These are phyloP conservation scores for Macrophya alboannulata DNA, from an alignment of 2,888 invertebrate genomes.

Conservation along the genomic window DNA sequence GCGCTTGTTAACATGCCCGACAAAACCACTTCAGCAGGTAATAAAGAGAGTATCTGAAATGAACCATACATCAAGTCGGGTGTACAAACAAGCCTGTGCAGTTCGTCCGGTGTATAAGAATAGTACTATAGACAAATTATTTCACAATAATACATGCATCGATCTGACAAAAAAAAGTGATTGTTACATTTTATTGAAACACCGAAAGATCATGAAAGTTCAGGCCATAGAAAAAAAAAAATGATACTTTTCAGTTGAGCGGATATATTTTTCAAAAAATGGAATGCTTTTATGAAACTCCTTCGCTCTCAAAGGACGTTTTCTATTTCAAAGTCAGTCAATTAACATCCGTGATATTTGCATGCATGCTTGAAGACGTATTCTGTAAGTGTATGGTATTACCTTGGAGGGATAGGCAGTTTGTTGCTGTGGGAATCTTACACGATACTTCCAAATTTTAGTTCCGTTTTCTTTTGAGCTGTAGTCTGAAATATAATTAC, in stretches of 20 bases:
- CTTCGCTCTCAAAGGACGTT: background rate
- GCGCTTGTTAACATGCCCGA: background rate
- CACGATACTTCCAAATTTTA: background rate
- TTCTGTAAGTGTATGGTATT: background rate
- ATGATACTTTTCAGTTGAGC: background rate
- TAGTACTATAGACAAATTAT: background rate
- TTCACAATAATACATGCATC: background rate
- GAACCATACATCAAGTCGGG: background rate
- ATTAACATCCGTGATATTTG: background rate
- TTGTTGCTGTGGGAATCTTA: background rate
- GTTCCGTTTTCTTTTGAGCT: background rate
- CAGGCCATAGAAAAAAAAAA: background rate
- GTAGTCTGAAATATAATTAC: slow-evolving; percentile 4
- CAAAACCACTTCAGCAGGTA: background rate
- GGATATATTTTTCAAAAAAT: slow-evolving; percentile 2
- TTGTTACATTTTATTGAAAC: background rate
- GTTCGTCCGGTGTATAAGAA: background rate
- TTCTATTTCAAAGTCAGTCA: background rate
- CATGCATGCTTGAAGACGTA: background rate
- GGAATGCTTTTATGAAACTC: background rate
- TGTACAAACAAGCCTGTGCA: background rate
- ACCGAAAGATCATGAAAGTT: background rate
- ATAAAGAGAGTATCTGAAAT: slow-evolving; percentile 9
- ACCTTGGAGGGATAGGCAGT: background rate
- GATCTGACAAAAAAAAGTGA: background rate